A percentile compares a stretch with the other conserved stretches of the same genome.
phyloP scores from a whole-genome alignment of 2,797 vertebrate genomes.

The Pelodytes ibericus region DNA sequence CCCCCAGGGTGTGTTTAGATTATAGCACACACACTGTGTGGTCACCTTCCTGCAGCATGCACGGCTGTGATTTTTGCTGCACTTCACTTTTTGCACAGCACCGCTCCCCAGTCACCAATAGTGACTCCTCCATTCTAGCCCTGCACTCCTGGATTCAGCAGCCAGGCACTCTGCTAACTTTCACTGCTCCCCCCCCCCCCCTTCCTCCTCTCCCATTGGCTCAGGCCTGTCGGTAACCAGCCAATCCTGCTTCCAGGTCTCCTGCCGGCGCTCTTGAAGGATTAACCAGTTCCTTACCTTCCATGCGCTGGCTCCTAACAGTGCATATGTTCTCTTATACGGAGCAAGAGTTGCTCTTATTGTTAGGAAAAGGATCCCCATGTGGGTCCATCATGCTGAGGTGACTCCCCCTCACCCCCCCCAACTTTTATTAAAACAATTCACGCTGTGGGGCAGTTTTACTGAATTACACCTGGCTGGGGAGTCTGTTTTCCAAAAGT shows the following conservation, averaged over 20 bases:
- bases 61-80: too few relatives aligned
- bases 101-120: slow-evolving; percentile 1
- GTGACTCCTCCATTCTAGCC: slow-evolving; percentile 67
- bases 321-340: not conserved
- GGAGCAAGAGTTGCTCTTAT: not conserved
- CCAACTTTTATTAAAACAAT: not conserved
- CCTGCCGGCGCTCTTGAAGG: slow-evolving; percentile 22
- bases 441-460: not conserved
- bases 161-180: not conserved
- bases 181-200: too few relatives aligned
- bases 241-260: slow-evolving; percentile 65
- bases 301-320: not conserved
- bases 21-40: too few relatives aligned
- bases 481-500: too few relatives aligned
- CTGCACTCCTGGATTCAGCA: slow-evolving; percentile 68
- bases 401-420: not conserved
- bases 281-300: slow-evolving; percentile 49
- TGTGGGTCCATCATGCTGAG: not conserved
- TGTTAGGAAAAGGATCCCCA: not conserved
- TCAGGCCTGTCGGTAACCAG: slow-evolving; percentile 20
- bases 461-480: too few relatives aligned
- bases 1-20: too few relatives aligned
- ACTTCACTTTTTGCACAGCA: too few relatives aligned
- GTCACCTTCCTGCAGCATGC: too few relatives aligned
- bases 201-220: slow-evolving; percentile 66